Conservation (phyloP, 2,113 vertebrate species). For the Myocastor coypus region DNA sequence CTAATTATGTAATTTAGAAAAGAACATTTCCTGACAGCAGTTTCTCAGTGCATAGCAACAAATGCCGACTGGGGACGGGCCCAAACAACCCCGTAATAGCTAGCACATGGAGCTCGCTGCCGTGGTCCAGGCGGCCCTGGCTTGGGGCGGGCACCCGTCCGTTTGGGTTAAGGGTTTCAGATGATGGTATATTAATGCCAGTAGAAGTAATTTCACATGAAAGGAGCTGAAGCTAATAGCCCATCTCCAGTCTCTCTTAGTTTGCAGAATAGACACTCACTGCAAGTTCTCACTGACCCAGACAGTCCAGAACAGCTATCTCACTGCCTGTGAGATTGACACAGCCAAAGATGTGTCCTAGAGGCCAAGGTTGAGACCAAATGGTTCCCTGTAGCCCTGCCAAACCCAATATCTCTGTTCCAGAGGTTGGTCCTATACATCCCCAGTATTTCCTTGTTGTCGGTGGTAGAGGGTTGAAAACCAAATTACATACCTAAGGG, state of each 20-base stretch:
- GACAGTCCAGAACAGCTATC: slow-evolving; percentile 7
- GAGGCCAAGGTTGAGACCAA: slow-evolving; percentile 71
- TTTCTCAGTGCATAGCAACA: slow-evolving; percentile 83
- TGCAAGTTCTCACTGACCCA: slow-evolving; percentile 76
- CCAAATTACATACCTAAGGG: neutral
- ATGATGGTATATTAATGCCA: slow-evolving; percentile 77
- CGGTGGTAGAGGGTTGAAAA: neutral
- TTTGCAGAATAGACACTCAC: slow-evolving; percentile 76
- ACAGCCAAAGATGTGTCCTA: slow-evolving; percentile 67
- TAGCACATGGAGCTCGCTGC: slow-evolving; percentile 87
- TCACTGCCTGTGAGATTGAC: slow-evolving; percentile 39
- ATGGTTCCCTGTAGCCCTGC: neutral
- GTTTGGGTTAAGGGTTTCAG: slow-evolving; percentile 79
- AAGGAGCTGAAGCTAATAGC: slow-evolving; percentile 72
- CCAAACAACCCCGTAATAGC: slow-evolving; percentile 86
- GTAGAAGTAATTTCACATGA: slow-evolving; percentile 74
- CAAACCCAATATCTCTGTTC: neutral
- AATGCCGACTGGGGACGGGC: slow-evolving; percentile 77
- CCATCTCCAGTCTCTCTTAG: slow-evolving; percentile 54
- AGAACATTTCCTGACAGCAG: slow-evolving; percentile 88
- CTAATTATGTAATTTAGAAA: slow-evolving; percentile 88
- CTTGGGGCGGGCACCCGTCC: slow-evolving; percentile 76
- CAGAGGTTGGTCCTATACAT: neutral
- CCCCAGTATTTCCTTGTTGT: neutral
- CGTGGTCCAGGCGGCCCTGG: slow-evolving; percentile 68